phyloP scores from a whole-genome alignment of 2,888 invertebrate genomes.

The Cheilosia vernalis region DNA sequence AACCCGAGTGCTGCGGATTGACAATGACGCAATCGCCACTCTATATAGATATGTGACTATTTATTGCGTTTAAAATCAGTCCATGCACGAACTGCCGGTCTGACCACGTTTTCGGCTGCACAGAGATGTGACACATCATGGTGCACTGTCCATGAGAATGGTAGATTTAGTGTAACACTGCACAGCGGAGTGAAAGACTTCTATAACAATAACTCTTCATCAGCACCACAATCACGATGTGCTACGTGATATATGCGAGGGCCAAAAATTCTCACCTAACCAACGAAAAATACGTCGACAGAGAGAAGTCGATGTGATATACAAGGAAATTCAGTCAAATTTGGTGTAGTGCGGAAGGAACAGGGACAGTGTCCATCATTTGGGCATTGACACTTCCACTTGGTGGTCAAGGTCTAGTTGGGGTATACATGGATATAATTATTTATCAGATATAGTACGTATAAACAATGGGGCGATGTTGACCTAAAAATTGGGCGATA shows the following conservation, averaged over 20 bases:
- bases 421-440: not conserved
- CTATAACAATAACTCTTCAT: not conserved
- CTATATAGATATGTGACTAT: not conserved
- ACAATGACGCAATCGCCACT: not conserved
- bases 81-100: not conserved
- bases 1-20: not conserved
- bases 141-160: conserved; percentile 3
- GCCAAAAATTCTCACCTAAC: conserved; percentile 1
- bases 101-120: not conserved
- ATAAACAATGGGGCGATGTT: not conserved
- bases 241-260: conserved; percentile 1
- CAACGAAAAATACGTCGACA: not conserved
- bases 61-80: not conserved
- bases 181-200: not conserved
- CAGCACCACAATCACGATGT: not conserved
- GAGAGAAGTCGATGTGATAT: not conserved
- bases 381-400: not conserved
- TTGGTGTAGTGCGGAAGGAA: not conserved
- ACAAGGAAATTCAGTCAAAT: not conserved
- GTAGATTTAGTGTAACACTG: not conserved
- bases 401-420: not conserved
- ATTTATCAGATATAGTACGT: not conserved
- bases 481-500: not conserved
- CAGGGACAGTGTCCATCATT: not conserved
- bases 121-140: not conserved